Conservation (phyloP, 1,140 invertebrate species). For the Pachyrhynchus sulphureomaculatus region DNA sequence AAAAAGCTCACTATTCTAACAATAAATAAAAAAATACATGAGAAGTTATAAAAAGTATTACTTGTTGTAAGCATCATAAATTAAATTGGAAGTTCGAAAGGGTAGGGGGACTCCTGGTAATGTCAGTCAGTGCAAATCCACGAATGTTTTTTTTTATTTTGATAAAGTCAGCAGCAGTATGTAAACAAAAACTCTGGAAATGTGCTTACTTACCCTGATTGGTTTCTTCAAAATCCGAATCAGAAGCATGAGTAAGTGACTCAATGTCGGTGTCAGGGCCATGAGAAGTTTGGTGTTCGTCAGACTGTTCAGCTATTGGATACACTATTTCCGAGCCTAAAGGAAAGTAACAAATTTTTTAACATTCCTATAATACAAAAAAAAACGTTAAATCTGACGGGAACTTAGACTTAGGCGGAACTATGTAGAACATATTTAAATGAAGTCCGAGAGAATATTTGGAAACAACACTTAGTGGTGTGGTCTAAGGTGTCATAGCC, state of each 20-base stretch:
- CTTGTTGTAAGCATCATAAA: too few relatives aligned
- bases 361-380: too few relatives aligned
- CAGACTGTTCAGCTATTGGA: constrained; percentile 79
- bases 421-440: too few relatives aligned
- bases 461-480: too few relatives aligned
- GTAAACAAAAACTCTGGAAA: neutral
- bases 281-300: constrained; percentile 73
- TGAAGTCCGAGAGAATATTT: too few relatives aligned
- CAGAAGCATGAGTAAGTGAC: constrained; percentile 51
- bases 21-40: too few relatives aligned
- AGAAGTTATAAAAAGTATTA: too few relatives aligned
- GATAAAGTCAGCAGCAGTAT: too few relatives aligned
- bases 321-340: constrained; percentile 72
- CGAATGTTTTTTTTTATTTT: neutral
- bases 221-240: constrained; percentile 58
- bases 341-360: neutral
- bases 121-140: neutral
- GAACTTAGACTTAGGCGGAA: too few relatives aligned
- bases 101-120: neutral
- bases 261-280: constrained; percentile 64
- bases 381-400: too few relatives aligned
- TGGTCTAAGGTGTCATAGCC: too few relatives aligned
- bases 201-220: constrained; percentile 44
- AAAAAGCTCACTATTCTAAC: too few relatives aligned
- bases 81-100: neutral